Percentiles rank a stretch among this genome's conserved stretches.
Evolutionary conservation across 2,797 vertebrate genomes (phyloP).

Genomic region (Numenius phaeopus): DNA sequence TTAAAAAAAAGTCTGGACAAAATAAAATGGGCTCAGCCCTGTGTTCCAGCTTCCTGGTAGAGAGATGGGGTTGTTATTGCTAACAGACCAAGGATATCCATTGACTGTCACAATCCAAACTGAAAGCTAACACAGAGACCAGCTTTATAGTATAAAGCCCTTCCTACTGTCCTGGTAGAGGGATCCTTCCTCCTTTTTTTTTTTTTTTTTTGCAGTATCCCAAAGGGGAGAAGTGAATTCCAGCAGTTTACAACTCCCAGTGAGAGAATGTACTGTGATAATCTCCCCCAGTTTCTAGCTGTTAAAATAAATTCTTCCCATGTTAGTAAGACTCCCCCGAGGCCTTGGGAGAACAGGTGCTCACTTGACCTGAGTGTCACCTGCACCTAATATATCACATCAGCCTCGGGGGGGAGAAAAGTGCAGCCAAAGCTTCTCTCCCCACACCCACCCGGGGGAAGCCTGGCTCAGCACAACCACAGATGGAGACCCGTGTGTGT

Average conservation of each 20-base stretch:
- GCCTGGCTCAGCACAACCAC: slow-evolving; percentile 51
- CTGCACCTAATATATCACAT: slow-evolving; percentile 74
- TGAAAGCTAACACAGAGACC: neutral
- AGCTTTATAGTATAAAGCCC: neutral
- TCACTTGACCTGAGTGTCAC: slow-evolving; percentile 76
- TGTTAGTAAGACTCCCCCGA: slow-evolving; percentile 72
- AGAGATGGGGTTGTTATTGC: neutral
- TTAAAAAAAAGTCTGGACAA: neutral
- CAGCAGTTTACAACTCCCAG: slow-evolving; percentile 23
- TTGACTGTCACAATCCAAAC: neutral
- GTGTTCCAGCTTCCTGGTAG: neutral
- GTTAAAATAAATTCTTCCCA: slow-evolving; percentile 75
- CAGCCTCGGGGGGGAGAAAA: slow-evolving; percentile 44
- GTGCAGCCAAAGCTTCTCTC: slow-evolving; percentile 40
- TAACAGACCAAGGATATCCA: neutral
- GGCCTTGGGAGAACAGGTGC: slow-evolving; percentile 78
- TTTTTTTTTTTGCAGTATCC: neutral
- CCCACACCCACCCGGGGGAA: neutral
- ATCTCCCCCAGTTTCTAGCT: slow-evolving; percentile 22
- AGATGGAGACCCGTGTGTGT: neutral
- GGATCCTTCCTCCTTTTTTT: slow-evolving; percentile 9
- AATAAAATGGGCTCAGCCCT: neutral
- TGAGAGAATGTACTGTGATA: slow-evolving; percentile 53
- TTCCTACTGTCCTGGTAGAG: neutral
- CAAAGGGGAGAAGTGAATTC: slow-evolving; percentile 62